phyloP scores from a whole-genome alignment of 2,113 vertebrate species.

The Albula glossodonta region DNA sequence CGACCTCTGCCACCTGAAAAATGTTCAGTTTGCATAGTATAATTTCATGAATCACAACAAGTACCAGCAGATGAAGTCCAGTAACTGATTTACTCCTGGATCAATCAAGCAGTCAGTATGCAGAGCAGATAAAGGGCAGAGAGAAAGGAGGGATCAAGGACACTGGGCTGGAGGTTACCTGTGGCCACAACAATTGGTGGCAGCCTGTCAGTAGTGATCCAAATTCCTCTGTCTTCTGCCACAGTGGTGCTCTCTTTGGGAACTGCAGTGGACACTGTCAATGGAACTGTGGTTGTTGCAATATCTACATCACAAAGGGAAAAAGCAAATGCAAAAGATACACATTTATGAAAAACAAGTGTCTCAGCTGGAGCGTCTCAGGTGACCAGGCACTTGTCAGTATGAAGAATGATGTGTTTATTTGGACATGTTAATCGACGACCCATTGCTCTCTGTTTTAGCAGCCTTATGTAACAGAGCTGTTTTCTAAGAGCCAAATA shows the following conservation, averaged over 20 bases:
- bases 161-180: constrained; percentile 53
- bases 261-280: constrained; percentile 48
- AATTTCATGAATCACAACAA: background rate
- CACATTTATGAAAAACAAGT: background rate
- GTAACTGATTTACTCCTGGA: background rate
- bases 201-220: constrained; percentile 54
- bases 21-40: background rate
- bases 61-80: background rate
- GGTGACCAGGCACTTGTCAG: background rate
- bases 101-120: background rate
- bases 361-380: background rate
- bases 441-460: constrained; percentile 27
- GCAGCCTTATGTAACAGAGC: constrained; percentile 38
- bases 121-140: no score
- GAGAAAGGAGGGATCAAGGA: background rate
- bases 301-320: constrained; percentile 53
- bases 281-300: constrained; percentile 56
- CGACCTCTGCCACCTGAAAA: background rate
- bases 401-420: background rate
- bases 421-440: background rate
- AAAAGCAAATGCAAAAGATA: background rate
- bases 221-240: constrained; percentile 28
- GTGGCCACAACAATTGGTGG: constrained; percentile 54
- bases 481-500: constrained; percentile 42
- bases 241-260: constrained; percentile 24